A percentile compares a stretch with the other conserved stretches of the same genome.
These are phyloP conservation scores for Drosophila merina DNA, from an alignment of 2,888 invertebrate genomes.

Conservation along the genomic window DNA sequence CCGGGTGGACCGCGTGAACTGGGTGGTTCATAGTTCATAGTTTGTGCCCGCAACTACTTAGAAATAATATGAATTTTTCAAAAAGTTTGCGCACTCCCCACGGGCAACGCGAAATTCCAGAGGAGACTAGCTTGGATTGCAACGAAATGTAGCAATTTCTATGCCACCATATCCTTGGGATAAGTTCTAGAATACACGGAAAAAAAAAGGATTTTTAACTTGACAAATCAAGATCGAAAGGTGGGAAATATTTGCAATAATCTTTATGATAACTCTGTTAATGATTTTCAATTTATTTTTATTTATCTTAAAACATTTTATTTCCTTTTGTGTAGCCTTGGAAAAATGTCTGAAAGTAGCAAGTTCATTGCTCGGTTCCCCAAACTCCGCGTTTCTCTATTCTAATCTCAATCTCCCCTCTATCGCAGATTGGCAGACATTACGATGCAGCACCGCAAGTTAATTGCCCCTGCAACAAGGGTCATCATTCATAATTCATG, in stretches of 20 bases:
- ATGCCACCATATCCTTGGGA: conserved; percentile 56
- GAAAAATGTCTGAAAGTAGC: neutral
- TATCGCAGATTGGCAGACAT: conserved; percentile 35
- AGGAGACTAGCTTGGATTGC: conserved; percentile 28
- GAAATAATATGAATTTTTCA: conserved; percentile 64
- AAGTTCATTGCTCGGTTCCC: conserved; percentile 61
- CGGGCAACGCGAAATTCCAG: conserved; percentile 43
- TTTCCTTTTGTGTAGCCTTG: conserved; percentile 2
- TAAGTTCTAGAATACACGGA: neutral
- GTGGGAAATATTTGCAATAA: neutral
- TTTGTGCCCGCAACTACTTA: conserved; percentile 48
- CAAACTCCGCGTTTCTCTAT: conserved; percentile 5
- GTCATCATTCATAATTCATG: conserved; percentile 55
- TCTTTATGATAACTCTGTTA: no score
- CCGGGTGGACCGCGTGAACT: neutral
- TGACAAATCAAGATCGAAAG: neutral
- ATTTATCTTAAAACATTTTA: neutral
- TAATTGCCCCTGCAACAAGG: conserved; percentile 56
- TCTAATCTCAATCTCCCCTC: conserved; percentile 32
- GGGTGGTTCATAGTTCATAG: conserved; percentile 46
- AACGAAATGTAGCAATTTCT: conserved; percentile 57
- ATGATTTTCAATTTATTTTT: neutral
- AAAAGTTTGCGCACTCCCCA: conserved; percentile 63
- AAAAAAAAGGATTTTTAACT: neutral
- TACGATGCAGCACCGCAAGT: conserved; percentile 35